These are phyloP conservation scores for Andrena flavipes DNA, from an alignment of 2,888 invertebrate genomes.

Conservation along the genomic window DNA sequence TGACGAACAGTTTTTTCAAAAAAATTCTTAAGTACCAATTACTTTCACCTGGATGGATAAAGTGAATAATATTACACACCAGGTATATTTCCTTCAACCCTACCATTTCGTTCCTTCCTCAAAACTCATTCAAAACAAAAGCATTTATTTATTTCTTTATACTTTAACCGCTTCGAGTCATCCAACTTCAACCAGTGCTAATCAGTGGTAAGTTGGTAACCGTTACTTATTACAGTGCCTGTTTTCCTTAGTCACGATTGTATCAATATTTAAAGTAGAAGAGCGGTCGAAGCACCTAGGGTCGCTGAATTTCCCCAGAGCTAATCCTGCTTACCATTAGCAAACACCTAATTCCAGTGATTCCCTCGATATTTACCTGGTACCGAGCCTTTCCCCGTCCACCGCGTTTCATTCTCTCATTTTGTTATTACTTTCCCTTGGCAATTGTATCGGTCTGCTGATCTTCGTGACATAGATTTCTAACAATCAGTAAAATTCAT, in stretches of 20 bases:
- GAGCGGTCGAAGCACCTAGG: neutral
- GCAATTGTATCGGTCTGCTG: slow-evolving; percentile 16
- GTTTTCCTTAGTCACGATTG: neutral
- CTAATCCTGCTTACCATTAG: neutral
- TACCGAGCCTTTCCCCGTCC: neutral
- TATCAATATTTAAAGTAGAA: slow-evolving; percentile 2
- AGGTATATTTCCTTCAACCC: no score
- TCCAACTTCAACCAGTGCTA: neutral
- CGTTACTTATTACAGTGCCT: neutral
- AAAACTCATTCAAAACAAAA: no score
- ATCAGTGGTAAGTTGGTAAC: neutral
- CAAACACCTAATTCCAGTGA: neutral
- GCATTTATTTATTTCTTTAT: no score
- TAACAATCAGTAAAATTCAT: slow-evolving; percentile 41
- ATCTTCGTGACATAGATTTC: slow-evolving; percentile 46
- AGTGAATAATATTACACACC: no score
- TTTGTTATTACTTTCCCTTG: slow-evolving; percentile 36
- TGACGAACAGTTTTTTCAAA: no score
- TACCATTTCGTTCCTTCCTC: no score
- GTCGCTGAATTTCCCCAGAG: neutral
- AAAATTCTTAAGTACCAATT: no score
- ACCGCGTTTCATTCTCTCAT: neutral
- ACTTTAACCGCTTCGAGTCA: neutral
- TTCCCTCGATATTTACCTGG: neutral
- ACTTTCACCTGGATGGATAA: no score